These are phyloP conservation scores for Drosophila longiperda DNA, from an alignment of 2,888 invertebrate genomes.

Conservation along the genomic window DNA sequence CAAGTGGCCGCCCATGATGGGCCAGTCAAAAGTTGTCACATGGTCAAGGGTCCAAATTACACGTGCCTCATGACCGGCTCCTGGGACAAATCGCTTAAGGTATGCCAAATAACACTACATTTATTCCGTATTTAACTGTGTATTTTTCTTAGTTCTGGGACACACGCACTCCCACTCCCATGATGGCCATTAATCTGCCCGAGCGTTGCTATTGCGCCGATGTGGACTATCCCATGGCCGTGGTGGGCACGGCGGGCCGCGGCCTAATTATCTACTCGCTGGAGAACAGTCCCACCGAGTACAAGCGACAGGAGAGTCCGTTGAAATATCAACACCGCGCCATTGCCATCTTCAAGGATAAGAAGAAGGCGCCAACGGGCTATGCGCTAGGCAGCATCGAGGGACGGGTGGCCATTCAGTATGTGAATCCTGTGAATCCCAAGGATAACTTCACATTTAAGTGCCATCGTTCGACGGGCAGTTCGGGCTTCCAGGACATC, in stretches of 20 bases:
- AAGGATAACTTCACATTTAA: conserved; percentile 99
- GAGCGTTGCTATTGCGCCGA: conserved; percentile 99
- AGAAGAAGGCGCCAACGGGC: conserved; percentile 94
- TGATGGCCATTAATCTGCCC: conserved; percentile 94
- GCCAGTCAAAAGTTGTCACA: conserved; percentile 98
- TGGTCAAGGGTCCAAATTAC: conserved; percentile 97
- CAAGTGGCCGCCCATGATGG: conserved; percentile 98
- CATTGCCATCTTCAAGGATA: conserved; percentile 97
- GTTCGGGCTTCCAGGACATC: conserved; percentile 88
- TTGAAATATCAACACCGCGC: conserved; percentile 98
- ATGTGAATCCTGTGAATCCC: conserved; percentile 96
- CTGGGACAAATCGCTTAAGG: conserved; percentile 98
- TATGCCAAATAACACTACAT: conserved; percentile 70
- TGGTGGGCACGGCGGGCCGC: conserved; percentile 97
- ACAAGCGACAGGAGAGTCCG: conserved; percentile 96
- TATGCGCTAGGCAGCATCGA: conserved; percentile 98
- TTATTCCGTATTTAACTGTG: neutral
- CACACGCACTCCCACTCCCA: conserved; percentile 94
- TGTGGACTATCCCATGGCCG: conserved; percentile 99
- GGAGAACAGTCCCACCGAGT: conserved; percentile 97
- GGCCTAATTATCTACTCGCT: conserved; percentile 96
- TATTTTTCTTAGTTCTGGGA: conserved; percentile 94
- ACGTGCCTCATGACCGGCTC: conserved; percentile 99
- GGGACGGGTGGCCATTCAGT: conserved; percentile 99
- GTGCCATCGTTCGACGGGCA: conserved; percentile 96